A percentile compares a stretch with the other conserved stretches of the same genome.
Evolutionary conservation across 64 coral and sea anemone genomes (phyloP).

Genomic region (Montipora sp.): DNA sequence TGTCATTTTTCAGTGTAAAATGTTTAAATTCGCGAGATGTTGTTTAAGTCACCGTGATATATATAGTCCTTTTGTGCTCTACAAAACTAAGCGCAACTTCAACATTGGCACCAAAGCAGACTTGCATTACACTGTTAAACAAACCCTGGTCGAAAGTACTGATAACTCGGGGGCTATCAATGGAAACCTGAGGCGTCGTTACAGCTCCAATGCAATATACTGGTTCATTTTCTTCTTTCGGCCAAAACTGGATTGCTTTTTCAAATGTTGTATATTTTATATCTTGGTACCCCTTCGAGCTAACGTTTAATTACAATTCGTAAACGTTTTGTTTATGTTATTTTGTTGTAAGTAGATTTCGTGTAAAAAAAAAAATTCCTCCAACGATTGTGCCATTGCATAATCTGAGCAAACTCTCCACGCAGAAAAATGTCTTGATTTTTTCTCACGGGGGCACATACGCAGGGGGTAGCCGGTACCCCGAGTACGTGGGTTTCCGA

Average conservation of each 20-base stretch:
- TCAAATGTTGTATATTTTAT: neutral
- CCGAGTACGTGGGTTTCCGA: constrained; percentile 78
- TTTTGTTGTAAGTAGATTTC: neutral
- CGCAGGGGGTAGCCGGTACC: constrained; percentile 88
- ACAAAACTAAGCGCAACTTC: too few relatives aligned
- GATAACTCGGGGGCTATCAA: neutral
- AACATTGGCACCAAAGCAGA: too few relatives aligned
- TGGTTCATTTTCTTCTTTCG: neutral
- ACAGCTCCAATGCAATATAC: neutral
- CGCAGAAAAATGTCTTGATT: neutral
- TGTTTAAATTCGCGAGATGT: too few relatives aligned
- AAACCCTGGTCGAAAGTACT: neutral
- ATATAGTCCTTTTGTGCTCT: neutral
- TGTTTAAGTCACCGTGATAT: too few relatives aligned
- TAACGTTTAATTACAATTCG: neutral
- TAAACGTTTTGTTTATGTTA: neutral
- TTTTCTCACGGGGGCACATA: constrained; percentile 81
- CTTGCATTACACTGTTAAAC: neutral
- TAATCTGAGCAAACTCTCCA: neutral
- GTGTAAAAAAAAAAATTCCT: neutral
- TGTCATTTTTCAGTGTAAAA: too few relatives aligned
- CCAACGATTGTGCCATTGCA: neutral
- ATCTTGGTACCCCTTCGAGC: neutral
- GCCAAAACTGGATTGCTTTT: neutral
- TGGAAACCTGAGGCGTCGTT: too few relatives aligned